These are phyloP conservation scores for Archips xylosteana DNA, from an alignment of 2,888 invertebrate genomes.

Conservation along the genomic window DNA sequence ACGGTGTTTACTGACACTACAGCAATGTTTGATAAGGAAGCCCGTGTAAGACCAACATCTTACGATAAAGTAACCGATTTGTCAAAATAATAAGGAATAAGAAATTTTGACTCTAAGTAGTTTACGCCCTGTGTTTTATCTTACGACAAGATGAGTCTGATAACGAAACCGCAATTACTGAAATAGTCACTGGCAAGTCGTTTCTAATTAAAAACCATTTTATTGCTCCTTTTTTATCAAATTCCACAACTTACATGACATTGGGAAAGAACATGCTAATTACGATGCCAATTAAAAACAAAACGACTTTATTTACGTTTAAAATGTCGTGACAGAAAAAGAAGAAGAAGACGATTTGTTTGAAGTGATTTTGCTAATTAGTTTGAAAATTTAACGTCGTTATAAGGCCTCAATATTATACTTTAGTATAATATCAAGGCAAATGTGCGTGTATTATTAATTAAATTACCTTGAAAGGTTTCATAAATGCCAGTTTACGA, in stretches of 20 bases:
- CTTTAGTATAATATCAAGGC: constrained; percentile 17
- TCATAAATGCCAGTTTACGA: constrained; percentile 39
- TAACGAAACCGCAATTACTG: not conserved
- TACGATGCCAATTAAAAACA: constrained; percentile 2
- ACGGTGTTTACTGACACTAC: not conserved
- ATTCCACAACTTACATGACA: constrained; percentile 4
- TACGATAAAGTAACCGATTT: not conserved
- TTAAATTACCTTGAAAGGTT: constrained; percentile 41
- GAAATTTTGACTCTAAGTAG: too few relatives aligned
- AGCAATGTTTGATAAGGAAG: not conserved
- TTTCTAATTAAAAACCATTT: not conserved
- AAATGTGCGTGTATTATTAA: constrained; percentile 38
- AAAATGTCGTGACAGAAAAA: constrained; percentile 8
- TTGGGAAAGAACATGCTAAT: constrained; percentile 11
- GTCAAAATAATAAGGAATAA: not conserved
- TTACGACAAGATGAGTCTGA: not conserved
- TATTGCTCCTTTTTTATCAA: constrained; percentile 3
- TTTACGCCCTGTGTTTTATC: too few relatives aligned
- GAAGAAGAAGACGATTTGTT: not conserved
- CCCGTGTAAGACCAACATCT: not conserved
- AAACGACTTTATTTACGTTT: not conserved
- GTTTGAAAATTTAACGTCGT: constrained; percentile 1
- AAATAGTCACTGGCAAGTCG: not conserved
- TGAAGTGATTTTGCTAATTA: constrained; percentile 1
- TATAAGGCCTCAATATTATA: constrained; percentile 13